Evolutionary conservation across 2,113 vertebrate genomes (phyloP).

Genomic region (human (Homo sapiens)): GRCh38 chrX:7614001-7614500

Average conservation of each 20-base stretch:
- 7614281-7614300: background rate
- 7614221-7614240: background rate
- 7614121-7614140: too few relatives aligned
- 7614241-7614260: background rate
- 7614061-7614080: accelerated
- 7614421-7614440: too few relatives aligned
- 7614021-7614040: background rate
- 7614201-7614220: background rate
- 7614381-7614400: accelerated
- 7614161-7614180: too few relatives aligned
- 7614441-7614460: background rate
- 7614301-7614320: background rate
- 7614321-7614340: background rate
- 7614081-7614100: background rate
- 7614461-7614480: background rate
- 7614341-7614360: too few relatives aligned
- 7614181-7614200: background rate
- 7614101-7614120: background rate
- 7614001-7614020: background rate
- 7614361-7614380: background rate
- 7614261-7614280: background rate
- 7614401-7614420: accelerated
- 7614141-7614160: accelerated
- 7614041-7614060: background rate
- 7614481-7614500: too few relatives aligned